Evolutionary conservation across 1,140 invertebrate species (phyloP).

Genomic region (Steinernema khuongi): DNA sequence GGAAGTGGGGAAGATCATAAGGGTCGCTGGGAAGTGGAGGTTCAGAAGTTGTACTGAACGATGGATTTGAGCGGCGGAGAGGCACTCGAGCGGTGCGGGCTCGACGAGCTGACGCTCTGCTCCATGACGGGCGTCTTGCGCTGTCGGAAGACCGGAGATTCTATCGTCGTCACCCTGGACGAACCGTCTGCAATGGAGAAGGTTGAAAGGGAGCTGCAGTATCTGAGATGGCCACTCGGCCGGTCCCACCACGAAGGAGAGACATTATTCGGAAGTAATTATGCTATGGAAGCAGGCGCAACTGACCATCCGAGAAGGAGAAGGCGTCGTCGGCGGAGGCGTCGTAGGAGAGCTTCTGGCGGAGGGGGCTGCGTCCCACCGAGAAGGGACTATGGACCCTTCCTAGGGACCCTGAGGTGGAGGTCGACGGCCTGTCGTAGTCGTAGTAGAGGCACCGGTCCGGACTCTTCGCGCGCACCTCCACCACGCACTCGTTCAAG

Average conservation of each 20-base stretch:
- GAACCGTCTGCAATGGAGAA: background rate
- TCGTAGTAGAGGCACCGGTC: conserved; percentile 18
- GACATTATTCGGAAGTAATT: too few species aligned
- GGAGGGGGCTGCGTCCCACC: background rate
- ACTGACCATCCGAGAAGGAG: background rate
- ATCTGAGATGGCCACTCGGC: too few species aligned
- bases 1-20: conserved; percentile 1
- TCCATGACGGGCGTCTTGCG: background rate
- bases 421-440: background rate
- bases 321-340: background rate
- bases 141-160: background rate
- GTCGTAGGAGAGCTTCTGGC: background rate
- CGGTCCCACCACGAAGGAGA: too few species aligned
- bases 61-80: background rate
- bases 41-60: conserved; percentile 1
- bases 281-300: too few species aligned
- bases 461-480: conserved; percentile 33
- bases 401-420: background rate
- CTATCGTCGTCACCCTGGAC: background rate
- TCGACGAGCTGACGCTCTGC: background rate
- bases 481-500: conserved; percentile 34
- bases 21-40: background rate
- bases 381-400: background rate
- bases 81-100: background rate
- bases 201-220: background rate